A percentile compares a stretch with the other conserved stretches of the same genome.
These are phyloP conservation scores for Pomacea canaliculata DNA, from an alignment of 2,888 invertebrate species.

Conservation along the genomic window DNA sequence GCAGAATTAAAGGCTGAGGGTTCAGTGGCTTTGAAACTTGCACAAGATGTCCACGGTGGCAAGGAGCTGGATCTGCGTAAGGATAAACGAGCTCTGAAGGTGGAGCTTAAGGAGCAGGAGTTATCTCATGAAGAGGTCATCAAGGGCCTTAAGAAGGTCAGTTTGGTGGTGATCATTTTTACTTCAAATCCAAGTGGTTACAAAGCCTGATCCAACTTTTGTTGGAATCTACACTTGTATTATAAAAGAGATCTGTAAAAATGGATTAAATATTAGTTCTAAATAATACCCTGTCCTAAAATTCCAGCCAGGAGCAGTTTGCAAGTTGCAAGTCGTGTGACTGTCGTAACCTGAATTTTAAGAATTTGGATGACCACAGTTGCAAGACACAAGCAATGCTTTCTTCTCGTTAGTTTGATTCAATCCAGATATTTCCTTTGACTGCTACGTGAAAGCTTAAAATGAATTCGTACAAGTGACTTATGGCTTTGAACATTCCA, in stretches of 20 bases:
- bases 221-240: not conserved
- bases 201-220: not conserved
- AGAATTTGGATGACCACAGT: too few species aligned
- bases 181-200: not conserved
- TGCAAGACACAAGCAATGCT: too few species aligned
- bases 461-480: too few species aligned
- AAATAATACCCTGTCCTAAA: too few species aligned
- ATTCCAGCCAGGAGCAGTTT: too few species aligned
- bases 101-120: slow-evolving; percentile 79
- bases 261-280: too few species aligned
- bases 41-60: slow-evolving; percentile 84
- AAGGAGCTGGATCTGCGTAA: slow-evolving; percentile 83
- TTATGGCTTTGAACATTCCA: too few species aligned
- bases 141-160: slow-evolving; percentile 78
- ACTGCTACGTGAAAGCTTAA: too few species aligned
- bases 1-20: slow-evolving; percentile 86
- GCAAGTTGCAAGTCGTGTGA: too few species aligned
- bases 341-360: too few species aligned
- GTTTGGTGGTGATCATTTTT: slow-evolving; percentile 11
- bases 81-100: slow-evolving; percentile 80
- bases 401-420: too few species aligned
- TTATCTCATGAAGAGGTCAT: slow-evolving; percentile 81
- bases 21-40: slow-evolving; percentile 77
- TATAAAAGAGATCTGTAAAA: not conserved
- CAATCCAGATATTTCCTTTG: too few species aligned